Evolutionary conservation across 2,888 invertebrate species (phyloP), one percentile per base, ranked within the genome.

Genomic region (Idaea straminata): DNA sequence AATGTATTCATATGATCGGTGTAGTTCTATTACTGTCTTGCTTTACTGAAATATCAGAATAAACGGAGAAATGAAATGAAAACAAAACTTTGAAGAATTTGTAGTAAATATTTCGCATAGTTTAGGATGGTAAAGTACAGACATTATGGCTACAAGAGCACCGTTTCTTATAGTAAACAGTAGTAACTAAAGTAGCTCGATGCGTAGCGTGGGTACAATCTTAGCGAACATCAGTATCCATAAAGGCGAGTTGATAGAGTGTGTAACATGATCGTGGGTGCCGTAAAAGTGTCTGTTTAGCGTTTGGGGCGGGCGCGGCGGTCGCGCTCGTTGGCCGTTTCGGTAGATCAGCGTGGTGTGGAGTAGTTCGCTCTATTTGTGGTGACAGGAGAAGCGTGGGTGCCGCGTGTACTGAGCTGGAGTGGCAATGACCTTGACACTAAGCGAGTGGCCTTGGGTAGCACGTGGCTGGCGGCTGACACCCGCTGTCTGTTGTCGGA

Each of bases 341-440:
- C 85, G 86, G 82, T 83, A 82, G 83, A 83, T 83, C 83, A 83
- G 77, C 77, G 83, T 83, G 85, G 84, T 84, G 85, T 80, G 81
- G 86, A 88, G 90, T 89, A 86, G 89, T 89, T 86, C 84, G 88
- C 85, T 89, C 91, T 92, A 92, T 92, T 91, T 91, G 91, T 91
- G 92, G 92, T 91, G 91, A 89, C 91, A 91, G 87, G 87, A 89
- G 88, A 86, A 83, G 92, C 91, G 92, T 91, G 92, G 91, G 91
- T 89, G 91, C 90, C 87, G 89, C 90, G 90, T 90, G 91, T 88
- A 87, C 89, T 81, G 87, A 88, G 91, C 90, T 91, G 92, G 92
- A 91, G 92, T 92, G 91, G 91, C 91, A 91, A 90, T 91, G 91
- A 91, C 92, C 92, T 92, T 93, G 92, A 92, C 92, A 93, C 92